Evolutionary conservation across 2,797 vertebrate genomes (phyloP), one percentile per base, ranked within the genome.

Genomic region (Hozukius guyotensis): DNA sequence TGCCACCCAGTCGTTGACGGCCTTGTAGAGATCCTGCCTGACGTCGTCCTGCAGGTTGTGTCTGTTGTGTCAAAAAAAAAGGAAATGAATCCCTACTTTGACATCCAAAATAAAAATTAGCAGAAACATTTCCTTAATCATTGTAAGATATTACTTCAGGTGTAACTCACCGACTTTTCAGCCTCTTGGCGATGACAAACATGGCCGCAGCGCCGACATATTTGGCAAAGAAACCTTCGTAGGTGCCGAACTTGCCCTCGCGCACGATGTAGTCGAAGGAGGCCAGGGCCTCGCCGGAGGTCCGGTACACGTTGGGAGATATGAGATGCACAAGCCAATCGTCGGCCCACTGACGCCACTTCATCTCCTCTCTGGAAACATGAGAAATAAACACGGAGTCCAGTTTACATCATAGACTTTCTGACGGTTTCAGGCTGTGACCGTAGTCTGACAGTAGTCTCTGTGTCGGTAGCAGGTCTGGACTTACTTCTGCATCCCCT

Each of bases 201-300:
- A 99, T 99, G 87, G 98, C 98, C 0, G 93, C 86, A 0, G 98
- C 98, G 0, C 98, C 98, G n/a, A 98, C n/a, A 0, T 99, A 99
- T 89, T 99, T 99, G 71, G 98, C 98, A 74, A 98, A 96, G 64
- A 97, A 94, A 0, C 98, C 98, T 86, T 99, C 98, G 56, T 96
- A 72, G 0, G 92, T 57, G 11, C 98, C 95, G 34, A 99, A 99
- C 82, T 99, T 99, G 20, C 98, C 98, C 90, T 99, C 98, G 0
- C 94, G 96, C 3, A 99, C 98, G 0, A 99, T 99, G 96, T 99
- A 99, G 90, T 99, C 97, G 1, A 99, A 99, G 64, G 98, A 98
- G 0, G 97, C 96, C 92, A 99, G 83, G 27, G 98, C 96, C 87
- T 99, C 98, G 0, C 85, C 72, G 0, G 96, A 96, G 0, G 97